Conservation (phyloP, 2,888 invertebrate genomes). For the Drosophila melanocephala region DNA sequence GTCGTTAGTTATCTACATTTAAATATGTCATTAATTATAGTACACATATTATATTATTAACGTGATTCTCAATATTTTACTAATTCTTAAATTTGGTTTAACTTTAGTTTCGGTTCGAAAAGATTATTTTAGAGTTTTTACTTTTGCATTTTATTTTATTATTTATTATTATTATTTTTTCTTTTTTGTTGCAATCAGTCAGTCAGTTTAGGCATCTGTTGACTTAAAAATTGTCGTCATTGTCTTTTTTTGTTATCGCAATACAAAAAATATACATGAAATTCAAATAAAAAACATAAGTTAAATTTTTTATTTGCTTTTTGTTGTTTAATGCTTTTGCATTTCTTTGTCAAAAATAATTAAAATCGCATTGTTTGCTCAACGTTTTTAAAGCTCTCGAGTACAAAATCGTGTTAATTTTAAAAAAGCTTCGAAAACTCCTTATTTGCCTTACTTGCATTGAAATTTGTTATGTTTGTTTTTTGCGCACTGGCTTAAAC, state of each 20-base stretch:
- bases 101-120: slow-evolving; percentile 55
- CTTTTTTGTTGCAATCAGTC: slow-evolving; percentile 64
- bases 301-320: slow-evolving; percentile 20
- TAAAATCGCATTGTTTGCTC: slow-evolving; percentile 65
- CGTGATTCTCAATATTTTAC: slow-evolving; percentile 63
- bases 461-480: slow-evolving; percentile 26
- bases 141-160: slow-evolving; percentile 26
- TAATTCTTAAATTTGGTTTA: slow-evolving; percentile 50
- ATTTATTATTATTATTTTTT: slow-evolving; percentile 2
- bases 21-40: slow-evolving; percentile 50
- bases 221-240: slow-evolving; percentile 79
- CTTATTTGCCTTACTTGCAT: slow-evolving; percentile 31
- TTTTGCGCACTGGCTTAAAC: slow-evolving; percentile 44
- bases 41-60: slow-evolving; percentile 50
- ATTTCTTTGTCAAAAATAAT: slow-evolving; percentile 50
- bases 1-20: slow-evolving; percentile 73
- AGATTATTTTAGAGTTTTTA: slow-evolving; percentile 36
- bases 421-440: slow-evolving; percentile 75
- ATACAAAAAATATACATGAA: slow-evolving; percentile 58
- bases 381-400: slow-evolving; percentile 75
- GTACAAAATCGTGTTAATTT: slow-evolving; percentile 74
- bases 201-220: slow-evolving; percentile 82
- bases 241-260: slow-evolving; percentile 73
- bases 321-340: slow-evolving; percentile 26
- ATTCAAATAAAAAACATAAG: slow-evolving; percentile 26